Base-by-base conservation (phyloP, 2,888 invertebrate genomes). In the Stenotaenia linearis region DNA sequence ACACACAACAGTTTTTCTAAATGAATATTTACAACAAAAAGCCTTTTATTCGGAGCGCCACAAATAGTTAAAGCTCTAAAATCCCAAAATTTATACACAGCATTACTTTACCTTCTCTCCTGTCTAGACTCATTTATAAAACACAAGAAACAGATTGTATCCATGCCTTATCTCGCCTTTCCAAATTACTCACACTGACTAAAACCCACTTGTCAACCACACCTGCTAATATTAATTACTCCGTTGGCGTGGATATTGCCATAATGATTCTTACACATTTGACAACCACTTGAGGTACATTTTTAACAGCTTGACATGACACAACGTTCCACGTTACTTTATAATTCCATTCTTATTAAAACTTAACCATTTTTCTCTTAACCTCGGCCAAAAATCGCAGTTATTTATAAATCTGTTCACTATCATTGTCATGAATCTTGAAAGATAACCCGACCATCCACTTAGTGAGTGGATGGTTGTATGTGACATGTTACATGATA, bases 181-280 rank as follows among this genome's bases (percentile, higher is more conserved):
- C 12, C 25, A 61, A 61, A 61, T 61, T 25, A 61, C 25, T 61
- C 28, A 61, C 23, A 21, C 25, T 12, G 61, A 1, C 61, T 61
- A 61, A 61, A 61, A 61, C 61, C n/a, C 9, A 6, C 25, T 61
- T 61, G 61, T 61, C 61, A 61, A 28, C 23, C 61, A 61, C 61
- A 61, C 61, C 61, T 61, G 61, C 61, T 61, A 23, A 61, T 61
- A 61, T 61, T 61, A 61, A 61, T 61, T 61, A 61, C 61, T 61
- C 61, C 61, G 61, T 61, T 61, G 45, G 61, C 61, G 15, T 61
- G 61, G 61, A 25, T 61, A 61, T 61, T 61, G 61, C 61, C 61
- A 25, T 61, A 61, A 61, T 61, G 61, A 61, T 61, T 61, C 61
- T 25, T 61, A 25, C 3, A 61, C 61, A 23, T 61, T 23, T 61